Base-by-base conservation (phyloP, 53 echinoderm and acorn worm species). In the Holothuria scabra region DNA sequence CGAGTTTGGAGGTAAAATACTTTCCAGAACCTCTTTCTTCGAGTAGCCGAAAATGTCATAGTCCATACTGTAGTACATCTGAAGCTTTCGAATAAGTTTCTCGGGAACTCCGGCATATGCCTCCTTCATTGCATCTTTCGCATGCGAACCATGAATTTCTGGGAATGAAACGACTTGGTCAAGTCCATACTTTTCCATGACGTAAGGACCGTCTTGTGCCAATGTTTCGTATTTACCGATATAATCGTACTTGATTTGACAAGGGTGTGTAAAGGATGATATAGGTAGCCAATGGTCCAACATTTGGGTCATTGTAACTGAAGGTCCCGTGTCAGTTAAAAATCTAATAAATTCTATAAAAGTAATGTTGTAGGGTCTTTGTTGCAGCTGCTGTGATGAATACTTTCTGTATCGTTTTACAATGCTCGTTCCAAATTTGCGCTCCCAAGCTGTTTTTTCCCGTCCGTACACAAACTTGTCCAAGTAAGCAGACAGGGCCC, bases 1-100 rank as follows among this genome's bases (percentile, higher is more conserved):
- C 23, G 25, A 20, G 19, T 72, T 72, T 22, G 72, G 48, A 52
- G 48, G 26, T 59, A 32, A 18, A 22, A 90, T 68, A 1, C 59
- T 82, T 22, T 85, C 63, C 12, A 90, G 30, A 11, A 81, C 85
- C 16, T 60, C 55, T 34, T 86, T 81, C 14, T 56, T 60, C 24
- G 86, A 90, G 22, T 90, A 90, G 6, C 90, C 90, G 44, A 90
- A 90, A 18, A 90, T 32, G n/a, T 85, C 90, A 41, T 90, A 90
- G 56, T 90, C 89, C 2, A 55, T 20, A 28, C 65, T 82, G 63
- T 89, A 90, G 52, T 84, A 90, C 18, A 81, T 71, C 22, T 81
- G 61, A 6, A 90, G 74, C 4, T 85, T 80, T 34, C 85, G 61
- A 8, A 90, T 81, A 8, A 85, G 79, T 37, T 90, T 28, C 57